A percentile compares a stretch with the other conserved stretches of the same genome.
phyloP scores from a whole-genome alignment of 2,113 vertebrate species.

The Nothobranchius furzeri region DNA sequence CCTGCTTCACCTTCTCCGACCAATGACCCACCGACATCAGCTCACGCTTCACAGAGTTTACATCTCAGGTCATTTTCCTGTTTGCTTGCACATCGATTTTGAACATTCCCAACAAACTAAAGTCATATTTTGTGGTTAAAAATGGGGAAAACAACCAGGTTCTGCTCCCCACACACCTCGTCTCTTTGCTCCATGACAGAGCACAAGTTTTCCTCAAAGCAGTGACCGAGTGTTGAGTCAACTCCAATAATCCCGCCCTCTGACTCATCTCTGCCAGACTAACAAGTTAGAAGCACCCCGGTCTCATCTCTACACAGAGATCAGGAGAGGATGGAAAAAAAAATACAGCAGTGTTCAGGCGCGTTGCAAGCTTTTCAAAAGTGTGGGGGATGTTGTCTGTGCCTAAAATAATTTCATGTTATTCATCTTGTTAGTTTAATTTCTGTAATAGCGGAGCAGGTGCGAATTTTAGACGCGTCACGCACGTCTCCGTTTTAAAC shows the following conservation, averaged over 20 bases:
- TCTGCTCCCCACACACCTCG: slow-evolving; percentile 2
- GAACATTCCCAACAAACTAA: slow-evolving; percentile 16
- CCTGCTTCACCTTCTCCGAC: slow-evolving; percentile 47
- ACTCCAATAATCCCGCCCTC: slow-evolving; percentile 23
- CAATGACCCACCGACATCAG: slow-evolving; percentile 21
- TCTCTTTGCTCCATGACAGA: slow-evolving; percentile 9
- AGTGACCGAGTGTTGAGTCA: slow-evolving; percentile 22
- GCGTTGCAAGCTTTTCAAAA: no score
- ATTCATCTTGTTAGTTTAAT: no score
- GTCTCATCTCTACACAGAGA: slow-evolving; percentile 60
- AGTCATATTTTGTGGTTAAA: slow-evolving; percentile 15
- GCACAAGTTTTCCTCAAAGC: slow-evolving; percentile 14
- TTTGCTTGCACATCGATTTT: slow-evolving; percentile 16
- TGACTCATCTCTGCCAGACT: slow-evolving; percentile 32
- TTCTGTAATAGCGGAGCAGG: no score
- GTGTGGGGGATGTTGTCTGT: no score
- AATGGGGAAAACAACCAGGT: slow-evolving; percentile 23
- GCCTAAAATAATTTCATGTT: no score
- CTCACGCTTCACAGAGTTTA: slow-evolving; percentile 39
- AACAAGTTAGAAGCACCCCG: slow-evolving; percentile 46
- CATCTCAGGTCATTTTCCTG: slow-evolving; percentile 31
- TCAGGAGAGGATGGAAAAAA: background rate
- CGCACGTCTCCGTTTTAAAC: no score
- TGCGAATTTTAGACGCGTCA: no score
- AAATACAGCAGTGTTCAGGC: no score